These are phyloP conservation scores for Trachymyrmex septentrionalis DNA, from an alignment of 1,140 invertebrate species.

Conservation along the genomic window DNA sequence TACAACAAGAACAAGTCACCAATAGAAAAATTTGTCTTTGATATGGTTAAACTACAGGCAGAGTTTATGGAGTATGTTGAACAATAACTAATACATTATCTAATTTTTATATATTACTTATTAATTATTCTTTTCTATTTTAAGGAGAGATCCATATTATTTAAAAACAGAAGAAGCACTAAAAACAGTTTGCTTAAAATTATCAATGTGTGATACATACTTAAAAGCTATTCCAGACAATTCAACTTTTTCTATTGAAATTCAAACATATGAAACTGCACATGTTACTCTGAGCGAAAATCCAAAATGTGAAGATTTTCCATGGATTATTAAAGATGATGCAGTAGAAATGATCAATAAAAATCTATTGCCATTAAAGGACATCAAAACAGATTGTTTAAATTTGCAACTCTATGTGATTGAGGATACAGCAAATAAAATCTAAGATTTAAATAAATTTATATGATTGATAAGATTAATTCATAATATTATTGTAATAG, in stretches of 20 bases:
- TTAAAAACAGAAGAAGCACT: conserved; percentile 88
- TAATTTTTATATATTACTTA: not conserved
- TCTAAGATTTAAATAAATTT: not conserved
- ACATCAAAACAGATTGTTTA: conserved; percentile 79
- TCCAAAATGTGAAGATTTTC: conserved; percentile 87
- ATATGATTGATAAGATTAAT: not conserved
- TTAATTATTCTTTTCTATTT: conserved; percentile 45
- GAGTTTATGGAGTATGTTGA: conserved; percentile 76
- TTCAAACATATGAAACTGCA: conserved; percentile 87
- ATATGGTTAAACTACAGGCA: conserved; percentile 82
- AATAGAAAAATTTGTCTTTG: conserved; percentile 88
- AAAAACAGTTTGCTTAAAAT: conserved; percentile 87
- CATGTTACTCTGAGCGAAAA: conserved; percentile 85
- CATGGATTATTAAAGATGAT: conserved; percentile 84
- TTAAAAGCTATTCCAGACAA: conserved; percentile 86
- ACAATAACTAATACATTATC: conserved; percentile 24
- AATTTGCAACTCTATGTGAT: conserved; percentile 81
- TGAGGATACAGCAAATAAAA: conserved; percentile 67
- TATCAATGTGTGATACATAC: conserved; percentile 85
- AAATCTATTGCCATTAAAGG: conserved; percentile 80
- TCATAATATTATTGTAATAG: too few relatives aligned
- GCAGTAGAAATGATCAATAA: conserved; percentile 71
- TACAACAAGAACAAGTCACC: conserved; percentile 77
- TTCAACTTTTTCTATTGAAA: conserved; percentile 87
- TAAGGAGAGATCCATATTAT: conserved; percentile 87